Evolutionary conservation across 2,888 invertebrate species (phyloP), one percentile per base, ranked within the genome.

Genomic region (Drosophila pegasa): DNA sequence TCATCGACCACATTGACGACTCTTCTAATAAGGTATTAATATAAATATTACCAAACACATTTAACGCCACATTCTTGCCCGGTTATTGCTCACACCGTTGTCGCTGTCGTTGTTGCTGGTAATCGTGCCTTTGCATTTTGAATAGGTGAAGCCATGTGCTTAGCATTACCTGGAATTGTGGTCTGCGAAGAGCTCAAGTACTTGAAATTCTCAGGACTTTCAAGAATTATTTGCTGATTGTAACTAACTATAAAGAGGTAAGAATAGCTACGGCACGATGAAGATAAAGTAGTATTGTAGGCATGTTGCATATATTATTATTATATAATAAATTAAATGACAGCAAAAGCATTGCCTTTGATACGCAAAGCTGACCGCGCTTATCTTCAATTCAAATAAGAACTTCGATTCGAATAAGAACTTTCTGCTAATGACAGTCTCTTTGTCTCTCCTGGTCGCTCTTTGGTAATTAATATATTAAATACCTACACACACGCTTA

Each of bases 11-110:
- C 61, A 62, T 51, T 56, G 54, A 47, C 48, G 63, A 58, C 65
- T 71, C 87, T 69, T 87, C 88, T 88, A 88, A 85, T 85, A 89
- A 81, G 89, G 82, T 76, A 85, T 88, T 85, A 89, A 84, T 85
- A 87, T 74, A 81, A 84, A 75, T 50, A 50, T 74, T 81, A 72
- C 67, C 84, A 66, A 78, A 66, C 72, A 75, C 71, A 64, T 62
- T 62, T 69, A 59, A 60, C 61, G 75, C 56, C 55, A 55, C 73
- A 71, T 71, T 78, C 63, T 55, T 78, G 51, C 43, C 50, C 52
- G 75, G 68, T 75, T 75, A 65, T 79, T 88, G 80, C 38, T 67
- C 60, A 61, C 20, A 54, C n/a, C n/a, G 25, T 51, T 50, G 43
- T 43, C 58, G 29, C 16, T 65, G 40, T 73, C 27, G 45, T 73